Percentiles rank a stretch among this genome's conserved stretches.
These are phyloP conservation scores for Sylvilagus floridanus DNA, from an alignment of 2,797 vertebrate genomes.

Conservation along the genomic window DNA sequence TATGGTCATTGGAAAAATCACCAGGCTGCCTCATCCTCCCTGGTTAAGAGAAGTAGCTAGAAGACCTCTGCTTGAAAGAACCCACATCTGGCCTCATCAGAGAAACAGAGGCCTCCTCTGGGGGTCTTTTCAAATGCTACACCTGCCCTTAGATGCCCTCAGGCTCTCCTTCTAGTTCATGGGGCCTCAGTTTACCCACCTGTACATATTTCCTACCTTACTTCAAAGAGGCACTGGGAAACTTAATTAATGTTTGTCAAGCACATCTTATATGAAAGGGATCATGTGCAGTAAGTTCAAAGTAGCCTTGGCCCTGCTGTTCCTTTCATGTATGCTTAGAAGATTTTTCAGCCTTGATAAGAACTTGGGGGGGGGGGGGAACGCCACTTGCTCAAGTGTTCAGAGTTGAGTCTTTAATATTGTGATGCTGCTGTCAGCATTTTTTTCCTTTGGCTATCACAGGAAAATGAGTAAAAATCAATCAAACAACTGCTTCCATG, in stretches of 20 bases:
- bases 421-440: slow-evolving; percentile 29
- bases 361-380: slow-evolving; percentile 13
- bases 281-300: slow-evolving; percentile 81
- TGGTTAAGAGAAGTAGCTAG: slow-evolving; percentile 41
- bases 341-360: slow-evolving; percentile 83
- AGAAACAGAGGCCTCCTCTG: slow-evolving; percentile 64
- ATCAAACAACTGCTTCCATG: background rate
- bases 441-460: slow-evolving; percentile 40
- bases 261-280: slow-evolving; percentile 80
- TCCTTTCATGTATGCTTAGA: slow-evolving; percentile 83
- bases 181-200: slow-evolving; percentile 85
- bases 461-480: slow-evolving; percentile 46
- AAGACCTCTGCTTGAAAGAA: slow-evolving; percentile 49
- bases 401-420: slow-evolving; percentile 28
- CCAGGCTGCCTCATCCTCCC: slow-evolving; percentile 48
- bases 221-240: slow-evolving; percentile 81
- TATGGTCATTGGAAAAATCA: background rate
- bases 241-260: slow-evolving; percentile 85
- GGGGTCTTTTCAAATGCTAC: slow-evolving; percentile 77
- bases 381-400: slow-evolving; percentile 26
- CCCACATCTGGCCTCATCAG: slow-evolving; percentile 75
- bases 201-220: slow-evolving; percentile 78
- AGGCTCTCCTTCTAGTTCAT: slow-evolving; percentile 74
- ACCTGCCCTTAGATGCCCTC: slow-evolving; percentile 79
- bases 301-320: slow-evolving; percentile 77